Evolutionary conservation across 1,140 invertebrate species (phyloP).

Genomic region (Ruditapes philippinarum): DNA sequence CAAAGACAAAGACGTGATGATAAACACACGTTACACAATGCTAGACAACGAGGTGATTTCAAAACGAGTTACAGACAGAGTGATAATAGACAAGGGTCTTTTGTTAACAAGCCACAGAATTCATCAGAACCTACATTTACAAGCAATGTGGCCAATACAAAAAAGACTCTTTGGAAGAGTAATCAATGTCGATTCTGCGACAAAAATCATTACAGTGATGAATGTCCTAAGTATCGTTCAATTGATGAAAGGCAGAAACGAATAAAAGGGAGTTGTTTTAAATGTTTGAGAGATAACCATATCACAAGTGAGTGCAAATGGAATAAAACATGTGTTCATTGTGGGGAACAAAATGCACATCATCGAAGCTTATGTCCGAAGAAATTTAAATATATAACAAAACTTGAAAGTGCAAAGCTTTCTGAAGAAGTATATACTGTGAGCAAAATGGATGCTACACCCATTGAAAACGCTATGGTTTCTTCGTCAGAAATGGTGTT

Average conservation of each 20-base stretch:
- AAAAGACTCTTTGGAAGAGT: background rate
- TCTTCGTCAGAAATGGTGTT: conserved; percentile 57
- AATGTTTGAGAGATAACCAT: background rate
- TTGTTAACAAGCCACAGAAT: background rate
- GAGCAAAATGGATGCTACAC: background rate
- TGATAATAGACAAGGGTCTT: no score
- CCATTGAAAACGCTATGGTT: conserved; percentile 22
- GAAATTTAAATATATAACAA: background rate
- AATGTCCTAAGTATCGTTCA: background rate
- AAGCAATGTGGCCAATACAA: background rate
- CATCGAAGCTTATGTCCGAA: conserved; percentile 1
- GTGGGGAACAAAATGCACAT: background rate
- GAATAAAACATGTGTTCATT: background rate
- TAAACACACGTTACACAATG: no score
- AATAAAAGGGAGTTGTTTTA: background rate
- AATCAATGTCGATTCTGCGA: background rate
- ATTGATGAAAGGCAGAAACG: background rate
- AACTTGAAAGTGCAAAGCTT: background rate
- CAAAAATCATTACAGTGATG: background rate
- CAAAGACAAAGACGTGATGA: no score
- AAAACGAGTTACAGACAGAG: background rate
- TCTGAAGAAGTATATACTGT: background rate
- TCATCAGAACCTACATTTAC: background rate
- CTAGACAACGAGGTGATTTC: no score
- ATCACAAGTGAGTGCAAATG: background rate